These are phyloP conservation scores for Nipponacmea schrenckii DNA, from an alignment of 2,888 invertebrate species.

Conservation along the genomic window DNA sequence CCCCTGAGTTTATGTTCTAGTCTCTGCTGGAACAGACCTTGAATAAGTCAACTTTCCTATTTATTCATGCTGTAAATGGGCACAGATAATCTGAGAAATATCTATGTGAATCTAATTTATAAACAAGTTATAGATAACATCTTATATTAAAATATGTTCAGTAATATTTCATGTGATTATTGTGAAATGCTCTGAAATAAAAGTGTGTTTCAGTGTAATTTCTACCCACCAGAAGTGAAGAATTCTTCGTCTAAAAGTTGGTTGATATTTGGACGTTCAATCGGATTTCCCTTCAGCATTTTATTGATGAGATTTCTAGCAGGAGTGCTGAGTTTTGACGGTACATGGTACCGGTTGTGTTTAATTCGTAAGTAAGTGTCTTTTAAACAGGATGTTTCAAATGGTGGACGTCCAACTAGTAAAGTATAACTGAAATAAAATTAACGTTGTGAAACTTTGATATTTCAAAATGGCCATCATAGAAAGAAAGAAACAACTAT, in stretches of 20 bases:
- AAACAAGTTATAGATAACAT: no score
- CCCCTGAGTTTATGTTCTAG: no score
- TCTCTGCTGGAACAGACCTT: no score
- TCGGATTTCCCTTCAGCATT: conserved; percentile 69
- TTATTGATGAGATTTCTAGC: conserved; percentile 68
- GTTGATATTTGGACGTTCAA: conserved; percentile 68
- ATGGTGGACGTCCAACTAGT: conserved; percentile 95
- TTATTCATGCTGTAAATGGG: no score
- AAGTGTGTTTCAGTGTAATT: not conserved
- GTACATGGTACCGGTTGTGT: conserved; percentile 88
- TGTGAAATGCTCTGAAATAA: no score
- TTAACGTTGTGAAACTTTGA: not conserved
- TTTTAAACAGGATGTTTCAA: conserved; percentile 93
- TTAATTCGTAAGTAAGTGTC: conserved; percentile 96
- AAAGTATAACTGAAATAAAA: conserved; percentile 78
- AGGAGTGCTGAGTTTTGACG: conserved; percentile 62
- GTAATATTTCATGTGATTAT: no score
- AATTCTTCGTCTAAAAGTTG: conserved; percentile 65
- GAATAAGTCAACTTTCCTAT: no score
- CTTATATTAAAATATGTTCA: no score
- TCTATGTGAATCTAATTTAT: no score
- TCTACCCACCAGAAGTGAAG: conserved; percentile 56
- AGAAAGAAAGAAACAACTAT: no score
- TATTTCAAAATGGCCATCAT: not conserved
- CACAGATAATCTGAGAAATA: no score